Evolutionary conservation across 2,888 invertebrate genomes (phyloP).

Genomic region (Patella caerulea): DNA sequence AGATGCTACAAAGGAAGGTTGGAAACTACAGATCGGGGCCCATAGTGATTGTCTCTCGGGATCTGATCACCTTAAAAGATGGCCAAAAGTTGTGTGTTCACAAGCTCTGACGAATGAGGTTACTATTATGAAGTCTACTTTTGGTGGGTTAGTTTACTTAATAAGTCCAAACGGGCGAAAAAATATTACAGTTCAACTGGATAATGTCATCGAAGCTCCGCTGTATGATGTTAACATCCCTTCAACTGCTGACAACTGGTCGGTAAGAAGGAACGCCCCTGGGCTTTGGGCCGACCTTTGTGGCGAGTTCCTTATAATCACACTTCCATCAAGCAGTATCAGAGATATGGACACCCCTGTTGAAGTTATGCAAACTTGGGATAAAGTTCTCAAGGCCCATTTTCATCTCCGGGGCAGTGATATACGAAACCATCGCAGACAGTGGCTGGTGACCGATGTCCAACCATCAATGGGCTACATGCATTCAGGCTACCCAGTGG

Average conservation of each 20-base stretch:
- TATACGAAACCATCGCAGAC: not conserved
- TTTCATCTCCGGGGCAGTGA: not conserved
- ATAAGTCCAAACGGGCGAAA: not conserved
- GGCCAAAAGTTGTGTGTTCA: not conserved
- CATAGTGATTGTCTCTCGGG: not conserved
- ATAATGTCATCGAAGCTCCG: not conserved
- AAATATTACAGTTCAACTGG: not conserved
- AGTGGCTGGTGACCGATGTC: slow-evolving; percentile 1
- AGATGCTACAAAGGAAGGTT: not conserved
- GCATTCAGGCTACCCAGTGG: not conserved
- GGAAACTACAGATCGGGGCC: not conserved
- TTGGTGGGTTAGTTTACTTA: not conserved
- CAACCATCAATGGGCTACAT: not conserved
- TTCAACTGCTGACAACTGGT: not conserved
- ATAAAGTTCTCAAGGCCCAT: slow-evolving; percentile 1
- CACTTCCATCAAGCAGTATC: not conserved
- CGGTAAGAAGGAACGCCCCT: not conserved
- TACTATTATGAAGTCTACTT: not conserved
- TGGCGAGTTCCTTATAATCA: not conserved
- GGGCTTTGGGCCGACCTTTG: not conserved
- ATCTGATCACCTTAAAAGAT: not conserved
- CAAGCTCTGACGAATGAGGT: not conserved
- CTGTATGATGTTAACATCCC: not conserved
- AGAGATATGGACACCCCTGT: not conserved
- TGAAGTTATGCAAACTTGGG: not conserved